phyloP scores from a whole-genome alignment of 2,888 invertebrate genomes.

The Tenthredo mesomela region DNA sequence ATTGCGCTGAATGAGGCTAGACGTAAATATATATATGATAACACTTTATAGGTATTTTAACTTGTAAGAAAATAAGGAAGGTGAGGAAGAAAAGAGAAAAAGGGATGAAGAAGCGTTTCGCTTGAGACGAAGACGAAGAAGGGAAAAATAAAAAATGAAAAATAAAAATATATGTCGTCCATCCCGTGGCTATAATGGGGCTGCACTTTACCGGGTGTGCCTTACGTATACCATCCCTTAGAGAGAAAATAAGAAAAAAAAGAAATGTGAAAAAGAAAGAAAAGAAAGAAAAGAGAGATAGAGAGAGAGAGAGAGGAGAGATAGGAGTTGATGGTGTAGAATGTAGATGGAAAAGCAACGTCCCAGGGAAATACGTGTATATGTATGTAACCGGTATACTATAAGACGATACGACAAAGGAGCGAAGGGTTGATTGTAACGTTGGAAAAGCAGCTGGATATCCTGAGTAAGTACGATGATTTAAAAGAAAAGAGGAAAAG shows the following conservation, averaged over 20 bases:
- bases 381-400: background rate
- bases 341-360: background rate
- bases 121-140: background rate
- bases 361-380: background rate
- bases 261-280: background rate
- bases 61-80: background rate
- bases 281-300: background rate
- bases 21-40: too few species aligned
- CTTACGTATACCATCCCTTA: background rate
- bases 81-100: background rate
- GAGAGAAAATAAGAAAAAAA: background rate
- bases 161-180: constrained; percentile 23
- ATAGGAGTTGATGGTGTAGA: background rate
- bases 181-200: constrained; percentile 47
- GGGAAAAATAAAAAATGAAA: background rate
- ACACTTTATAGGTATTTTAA: too few species aligned
- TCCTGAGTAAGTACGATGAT: background rate
- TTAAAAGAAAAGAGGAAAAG: too few species aligned
- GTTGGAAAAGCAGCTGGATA: background rate
- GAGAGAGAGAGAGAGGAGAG: background rate
- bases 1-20: too few species aligned
- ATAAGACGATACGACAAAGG: background rate
- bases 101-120: background rate
- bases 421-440: background rate
- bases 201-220: constrained; percentile 38